Conservation (phyloP, 2,888 invertebrate genomes). For the Drosophila setosimentum region DNA sequence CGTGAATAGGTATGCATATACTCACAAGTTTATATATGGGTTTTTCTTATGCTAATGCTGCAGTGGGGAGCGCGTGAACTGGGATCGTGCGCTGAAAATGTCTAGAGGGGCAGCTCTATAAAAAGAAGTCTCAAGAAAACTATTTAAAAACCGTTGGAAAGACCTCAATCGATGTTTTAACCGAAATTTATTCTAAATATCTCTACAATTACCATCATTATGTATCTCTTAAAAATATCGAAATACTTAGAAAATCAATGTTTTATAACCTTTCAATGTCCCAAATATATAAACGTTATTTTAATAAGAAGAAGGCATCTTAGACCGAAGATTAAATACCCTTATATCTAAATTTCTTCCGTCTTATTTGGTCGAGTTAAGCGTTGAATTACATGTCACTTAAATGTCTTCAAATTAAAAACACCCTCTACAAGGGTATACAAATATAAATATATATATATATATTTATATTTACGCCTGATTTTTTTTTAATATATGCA, state of each 20-base stretch:
- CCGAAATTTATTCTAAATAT: not conserved
- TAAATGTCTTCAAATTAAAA: not conserved
- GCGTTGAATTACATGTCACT: not conserved
- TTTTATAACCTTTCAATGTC: not conserved
- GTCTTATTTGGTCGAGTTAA: not conserved
- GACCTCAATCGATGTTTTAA: not conserved
- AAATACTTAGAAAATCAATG: not conserved
- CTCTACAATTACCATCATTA: not conserved
- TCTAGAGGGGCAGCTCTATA: not conserved
- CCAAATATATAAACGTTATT: not conserved
- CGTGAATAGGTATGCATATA: conserved; percentile 10
- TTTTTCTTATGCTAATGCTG: conserved; percentile 15
- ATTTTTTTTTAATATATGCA: not conserved
- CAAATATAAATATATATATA: not conserved
- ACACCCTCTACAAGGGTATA: not conserved
- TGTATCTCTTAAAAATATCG: not conserved
- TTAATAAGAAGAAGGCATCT: not conserved
- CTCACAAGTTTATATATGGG: conserved; percentile 20
- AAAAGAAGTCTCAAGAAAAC: not conserved
- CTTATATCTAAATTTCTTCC: not conserved
- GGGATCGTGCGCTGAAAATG: not conserved
- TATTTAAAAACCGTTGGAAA: not conserved
- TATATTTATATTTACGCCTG: not conserved
- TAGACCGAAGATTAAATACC: not conserved
- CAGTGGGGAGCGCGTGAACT: conserved; percentile 32